phyloP scores from a whole-genome alignment of 2,113 vertebrate genomes.

The Sceloporus tristichus region DNA sequence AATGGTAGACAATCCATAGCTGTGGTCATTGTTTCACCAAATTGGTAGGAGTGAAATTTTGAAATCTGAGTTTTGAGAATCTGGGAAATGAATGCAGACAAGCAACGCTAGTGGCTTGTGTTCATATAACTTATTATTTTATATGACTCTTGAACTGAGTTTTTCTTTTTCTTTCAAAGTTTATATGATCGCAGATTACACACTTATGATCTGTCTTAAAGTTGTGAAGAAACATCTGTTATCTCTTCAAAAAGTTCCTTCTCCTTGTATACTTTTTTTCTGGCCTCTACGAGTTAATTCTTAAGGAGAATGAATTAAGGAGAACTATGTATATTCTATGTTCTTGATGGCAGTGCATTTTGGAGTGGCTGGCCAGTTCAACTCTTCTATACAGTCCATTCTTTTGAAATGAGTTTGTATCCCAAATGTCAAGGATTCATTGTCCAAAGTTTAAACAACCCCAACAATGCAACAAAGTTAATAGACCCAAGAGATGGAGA shows the following conservation, averaged over 20 bases:
- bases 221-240: background rate
- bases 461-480: background rate
- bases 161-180: background rate
- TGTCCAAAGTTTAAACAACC: background rate
- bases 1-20: background rate
- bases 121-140: background rate
- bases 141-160: background rate
- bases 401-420: background rate
- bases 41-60: background rate
- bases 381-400: background rate
- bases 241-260: background rate
- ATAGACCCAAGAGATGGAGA: background rate
- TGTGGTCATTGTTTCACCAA: background rate
- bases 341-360: background rate
- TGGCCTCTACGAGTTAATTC: no score
- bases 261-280: no score
- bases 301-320: no score
- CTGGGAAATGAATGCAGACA: background rate
- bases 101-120: no score
- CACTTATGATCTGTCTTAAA: no score
- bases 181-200: no score
- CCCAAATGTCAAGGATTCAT: background rate
- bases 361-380: background rate
- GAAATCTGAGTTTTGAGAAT: background rate
- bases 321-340: background rate